Base-by-base conservation (phyloP, 2,113 vertebrate genomes). In the Parus major region DNA sequence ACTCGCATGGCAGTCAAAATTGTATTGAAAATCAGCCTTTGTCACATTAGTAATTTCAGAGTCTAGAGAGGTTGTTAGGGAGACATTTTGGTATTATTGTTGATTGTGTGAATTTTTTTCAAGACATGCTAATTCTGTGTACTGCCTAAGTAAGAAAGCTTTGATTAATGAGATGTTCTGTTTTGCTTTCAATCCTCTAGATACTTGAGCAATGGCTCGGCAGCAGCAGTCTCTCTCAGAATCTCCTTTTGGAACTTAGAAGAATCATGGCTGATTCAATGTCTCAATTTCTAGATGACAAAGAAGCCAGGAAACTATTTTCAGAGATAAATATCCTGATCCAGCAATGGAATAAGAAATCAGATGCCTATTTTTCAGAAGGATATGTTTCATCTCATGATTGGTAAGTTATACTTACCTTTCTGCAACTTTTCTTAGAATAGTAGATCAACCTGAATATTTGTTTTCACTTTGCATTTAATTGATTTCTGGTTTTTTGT, bases 121-220 rank as follows among this genome's bases (percentile, higher is more conserved):
- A 66, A 64, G 52, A 28, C 7, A 5, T 61, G 8, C 7, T 50
- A 42, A 49, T 70, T 85, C 6, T 55, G 14, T 70, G 10, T 61
- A 11, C 70, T 82, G 7, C 27, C n/a, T 82, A 65, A 55, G 52
- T 71, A 47, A 78, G 33, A 44, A 56, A 75, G 12, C 39, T 82
- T 82, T 84, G 49, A n/a, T 88, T 94, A 60, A 91, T 2, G 10
- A 53, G 9, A 4, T 55, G 3, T 83, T 94, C 64, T 82, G 3
- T 72, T 93, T 89, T 79, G 15, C 55, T 61, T 95, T 79, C 36
- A 33, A 61, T 53, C 33, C 61, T 24, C 29, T 55, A 98, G 97
- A 61, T 98, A 71, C 76, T 97, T 56, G 35, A 91, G 17, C 96
- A 95, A 50, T 94, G 96, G 97, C 42, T 80, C 3, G 50, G 39